These are phyloP conservation scores for Abscondita cerata DNA, from an alignment of 2,888 invertebrate genomes.

Conservation along the genomic window DNA sequence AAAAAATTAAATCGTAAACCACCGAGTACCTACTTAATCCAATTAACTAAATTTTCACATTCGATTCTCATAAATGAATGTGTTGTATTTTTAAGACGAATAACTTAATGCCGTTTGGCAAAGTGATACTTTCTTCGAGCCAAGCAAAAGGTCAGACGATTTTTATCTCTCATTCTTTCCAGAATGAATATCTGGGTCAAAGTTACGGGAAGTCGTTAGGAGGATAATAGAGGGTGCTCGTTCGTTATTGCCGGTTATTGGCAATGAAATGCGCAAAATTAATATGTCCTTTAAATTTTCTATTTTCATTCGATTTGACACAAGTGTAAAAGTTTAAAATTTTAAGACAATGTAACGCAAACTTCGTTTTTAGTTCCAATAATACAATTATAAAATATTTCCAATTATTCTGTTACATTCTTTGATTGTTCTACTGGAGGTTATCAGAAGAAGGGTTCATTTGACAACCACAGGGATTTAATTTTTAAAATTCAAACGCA, in stretches of 20 bases:
- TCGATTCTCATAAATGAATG: conserved; percentile 19
- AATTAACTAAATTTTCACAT: conserved; percentile 24
- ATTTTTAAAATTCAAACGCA: conserved; percentile 36
- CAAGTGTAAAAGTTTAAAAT: neutral
- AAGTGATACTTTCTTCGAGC: conserved; percentile 32
- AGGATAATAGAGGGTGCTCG: conserved; percentile 52
- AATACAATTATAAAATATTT: conserved; percentile 26
- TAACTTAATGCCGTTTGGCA: conserved; percentile 31
- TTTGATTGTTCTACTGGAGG: conserved; percentile 30
- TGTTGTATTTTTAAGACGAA: conserved; percentile 19
- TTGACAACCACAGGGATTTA: conserved; percentile 36
- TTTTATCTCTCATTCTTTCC: conserved; percentile 55
- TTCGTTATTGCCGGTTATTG: conserved; percentile 47
- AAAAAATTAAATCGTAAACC: too few species aligned
- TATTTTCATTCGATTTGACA: neutral
- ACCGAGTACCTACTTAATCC: too few species aligned
- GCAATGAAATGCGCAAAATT: conserved; percentile 47
- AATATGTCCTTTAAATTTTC: conserved; percentile 30
- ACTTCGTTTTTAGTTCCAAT: neutral
- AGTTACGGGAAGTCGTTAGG: conserved; percentile 56
- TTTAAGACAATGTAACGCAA: neutral
- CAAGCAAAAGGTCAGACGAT: conserved; percentile 53
- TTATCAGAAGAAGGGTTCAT: conserved; percentile 35
- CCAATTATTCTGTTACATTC: conserved; percentile 26
- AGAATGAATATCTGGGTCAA: conserved; percentile 56